phyloP scores from a whole-genome alignment of 2,888 invertebrate genomes.

The Fragum whitleyi region DNA sequence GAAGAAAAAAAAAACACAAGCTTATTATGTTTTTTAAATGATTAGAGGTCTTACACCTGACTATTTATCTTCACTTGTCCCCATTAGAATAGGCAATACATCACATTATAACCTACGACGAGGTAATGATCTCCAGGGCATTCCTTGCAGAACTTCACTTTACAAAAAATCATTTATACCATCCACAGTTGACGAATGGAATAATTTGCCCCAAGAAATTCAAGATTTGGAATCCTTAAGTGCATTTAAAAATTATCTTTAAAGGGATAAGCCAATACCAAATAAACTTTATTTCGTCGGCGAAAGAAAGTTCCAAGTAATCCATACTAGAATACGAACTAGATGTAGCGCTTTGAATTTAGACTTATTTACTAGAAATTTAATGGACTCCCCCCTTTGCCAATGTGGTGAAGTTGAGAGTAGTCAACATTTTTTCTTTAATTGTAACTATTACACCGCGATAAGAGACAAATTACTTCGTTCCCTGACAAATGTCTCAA shows the following conservation, averaged over 20 bases:
- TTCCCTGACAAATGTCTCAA: too few relatives aligned
- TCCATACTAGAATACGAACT: not conserved
- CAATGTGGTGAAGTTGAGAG: too few relatives aligned
- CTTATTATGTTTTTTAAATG: too few relatives aligned
- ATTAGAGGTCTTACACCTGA: not conserved
- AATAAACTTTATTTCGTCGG: not conserved
- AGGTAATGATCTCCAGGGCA: not conserved
- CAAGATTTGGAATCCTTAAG: too few relatives aligned
- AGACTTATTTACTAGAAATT: too few relatives aligned
- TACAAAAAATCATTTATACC: not conserved
- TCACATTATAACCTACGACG: not conserved
- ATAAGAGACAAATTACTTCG: too few relatives aligned
- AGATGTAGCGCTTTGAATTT: not conserved
- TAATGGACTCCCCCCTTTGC: too few relatives aligned
- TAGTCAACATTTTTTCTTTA: too few relatives aligned
- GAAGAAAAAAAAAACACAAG: too few relatives aligned
- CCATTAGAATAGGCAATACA: not conserved
- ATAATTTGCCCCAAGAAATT: not conserved
- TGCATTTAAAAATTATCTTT: not conserved
- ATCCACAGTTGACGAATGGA: not conserved
- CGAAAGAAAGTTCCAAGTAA: not conserved
- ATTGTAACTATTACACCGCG: too few relatives aligned
- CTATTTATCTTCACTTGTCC: not conserved
- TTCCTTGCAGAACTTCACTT: not conserved
- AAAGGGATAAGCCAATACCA: not conserved